Evolutionary conservation across 2,888 invertebrate species (phyloP).

Genomic region (Margaritifera margaritifera): DNA sequence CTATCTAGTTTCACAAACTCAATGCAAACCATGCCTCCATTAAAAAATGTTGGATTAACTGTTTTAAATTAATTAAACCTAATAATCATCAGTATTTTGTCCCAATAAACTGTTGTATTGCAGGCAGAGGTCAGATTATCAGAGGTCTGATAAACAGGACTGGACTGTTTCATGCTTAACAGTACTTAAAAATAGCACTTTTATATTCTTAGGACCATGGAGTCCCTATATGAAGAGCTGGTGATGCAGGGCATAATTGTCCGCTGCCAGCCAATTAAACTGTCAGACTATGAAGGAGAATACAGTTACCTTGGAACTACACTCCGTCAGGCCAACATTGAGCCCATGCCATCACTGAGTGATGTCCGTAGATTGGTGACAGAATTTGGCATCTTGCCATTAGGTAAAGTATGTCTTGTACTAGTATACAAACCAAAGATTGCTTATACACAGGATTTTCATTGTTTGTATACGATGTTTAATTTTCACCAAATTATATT

Average conservation of each 20-base stretch:
- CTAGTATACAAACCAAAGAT: neutral
- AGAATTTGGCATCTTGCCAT: slow-evolving; percentile 90
- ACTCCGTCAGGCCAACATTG: slow-evolving; percentile 73
- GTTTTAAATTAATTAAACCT: no score
- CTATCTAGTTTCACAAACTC: no score
- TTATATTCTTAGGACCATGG: slow-evolving; percentile 64
- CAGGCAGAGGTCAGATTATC: no score
- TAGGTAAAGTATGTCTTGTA: slow-evolving; percentile 79
- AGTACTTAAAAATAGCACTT: neutral
- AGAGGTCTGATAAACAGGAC: no score
- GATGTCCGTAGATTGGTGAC: slow-evolving; percentile 89
- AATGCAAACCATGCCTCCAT: no score
- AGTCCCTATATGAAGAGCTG: slow-evolving; percentile 91
- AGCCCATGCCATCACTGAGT: slow-evolving; percentile 80
- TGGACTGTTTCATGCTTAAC: no score
- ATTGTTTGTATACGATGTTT: neutral
- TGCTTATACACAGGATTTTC: neutral
- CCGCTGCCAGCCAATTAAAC: slow-evolving; percentile 80
- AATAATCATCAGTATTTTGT: no score
- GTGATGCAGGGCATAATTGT: slow-evolving; percentile 91
- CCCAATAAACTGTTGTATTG: no score
- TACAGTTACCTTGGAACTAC: slow-evolving; percentile 75
- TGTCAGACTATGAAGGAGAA: slow-evolving; percentile 87
- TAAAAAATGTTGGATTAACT: no score
- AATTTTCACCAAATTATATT: neutral